Percentiles rank a stretch among this genome's conserved stretches.
Conservation (phyloP, 2,113 vertebrate genomes). For the Dinomys branickii region DNA sequence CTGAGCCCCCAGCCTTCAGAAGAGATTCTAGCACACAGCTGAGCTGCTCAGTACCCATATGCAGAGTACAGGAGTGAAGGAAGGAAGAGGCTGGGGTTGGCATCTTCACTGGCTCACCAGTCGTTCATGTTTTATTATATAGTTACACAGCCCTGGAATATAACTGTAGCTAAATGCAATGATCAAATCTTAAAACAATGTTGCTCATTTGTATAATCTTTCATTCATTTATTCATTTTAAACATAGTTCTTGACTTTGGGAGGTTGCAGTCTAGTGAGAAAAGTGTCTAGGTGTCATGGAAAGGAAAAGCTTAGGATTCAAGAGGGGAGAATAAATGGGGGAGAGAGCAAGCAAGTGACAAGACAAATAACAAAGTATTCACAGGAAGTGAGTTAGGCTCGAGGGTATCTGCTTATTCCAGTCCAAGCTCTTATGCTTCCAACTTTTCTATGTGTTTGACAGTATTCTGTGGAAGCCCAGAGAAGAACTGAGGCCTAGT, state of each 20-base stretch:
- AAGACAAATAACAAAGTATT: background rate
- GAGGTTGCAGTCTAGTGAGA: background rate
- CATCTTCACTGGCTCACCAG: conserved; percentile 13
- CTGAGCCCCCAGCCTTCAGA: background rate
- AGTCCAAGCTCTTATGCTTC: background rate
- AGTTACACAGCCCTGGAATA: background rate
- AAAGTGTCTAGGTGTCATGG: background rate
- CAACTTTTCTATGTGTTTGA: background rate
- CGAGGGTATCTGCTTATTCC: background rate
- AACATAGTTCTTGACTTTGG: background rate
- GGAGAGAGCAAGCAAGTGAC: background rate
- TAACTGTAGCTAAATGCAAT: conserved; percentile 6
- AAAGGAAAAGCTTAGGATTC: background rate
- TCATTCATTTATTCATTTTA: conserved; percentile 27
- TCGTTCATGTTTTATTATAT: conserved; percentile 16
- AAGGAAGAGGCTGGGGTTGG: background rate
- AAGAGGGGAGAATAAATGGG: background rate
- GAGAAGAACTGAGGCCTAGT: background rate
- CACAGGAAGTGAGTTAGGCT: background rate
- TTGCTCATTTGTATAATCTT: background rate
- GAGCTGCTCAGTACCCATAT: background rate
- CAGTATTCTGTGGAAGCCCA: background rate
- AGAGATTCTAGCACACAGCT: background rate
- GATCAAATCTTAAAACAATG: background rate
- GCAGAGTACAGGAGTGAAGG: background rate